Evolutionary conservation across 2,113 vertebrate species (phyloP), one percentile per base, ranked within the genome.

Genomic region (Carassius carassius): DNA sequence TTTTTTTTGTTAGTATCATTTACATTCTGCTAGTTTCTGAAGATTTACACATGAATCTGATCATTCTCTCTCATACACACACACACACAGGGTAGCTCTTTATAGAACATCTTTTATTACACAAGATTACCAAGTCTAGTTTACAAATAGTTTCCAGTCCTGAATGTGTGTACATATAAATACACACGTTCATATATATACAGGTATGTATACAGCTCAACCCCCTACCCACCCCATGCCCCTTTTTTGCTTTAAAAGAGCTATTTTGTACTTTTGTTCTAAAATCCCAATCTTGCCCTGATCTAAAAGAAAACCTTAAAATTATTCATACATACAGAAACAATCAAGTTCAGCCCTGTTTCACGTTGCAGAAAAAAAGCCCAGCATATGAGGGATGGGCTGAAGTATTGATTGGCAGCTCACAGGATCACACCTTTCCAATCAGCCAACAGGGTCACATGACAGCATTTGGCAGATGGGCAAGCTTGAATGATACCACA

Each of bases 71-170:
- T 44, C 21, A 49, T 16, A 82, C 51, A 0, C 3, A 86, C 47
- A 0, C 3, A 86, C 17, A 17, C 47, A 88, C 49, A 35, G 16
- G 47, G 82, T 73, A 81, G 78, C n/a, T 86, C 88, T 88, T 93
- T 92, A 92, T 92, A 95, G 90, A 94, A 95, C 94, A 93, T 94
- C 86, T 93, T 95, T 95, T 94, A 95, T 95, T 95, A 93, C 93
- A 95, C 92, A 95, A 95, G 85, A 86, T 89, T 81, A 94, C 93
- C 92, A 94, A 93, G 93, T 92, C 92, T 93, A 93, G 92, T 94
- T 94, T 94, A 94, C 93, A 94, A 94, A 94, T 93, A 92, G 88
- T 91, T 94, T 94, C 94, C 93, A 94, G 94, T 94, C 92, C 88
- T 93, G 93, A 93, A 91, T 72, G 81, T 92, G 92, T 94, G 92